Evolutionary conservation across 1,140 invertebrate species (phyloP), one percentile per base, ranked within the genome.

Genomic region (Sarcophaga bullata): DNA sequence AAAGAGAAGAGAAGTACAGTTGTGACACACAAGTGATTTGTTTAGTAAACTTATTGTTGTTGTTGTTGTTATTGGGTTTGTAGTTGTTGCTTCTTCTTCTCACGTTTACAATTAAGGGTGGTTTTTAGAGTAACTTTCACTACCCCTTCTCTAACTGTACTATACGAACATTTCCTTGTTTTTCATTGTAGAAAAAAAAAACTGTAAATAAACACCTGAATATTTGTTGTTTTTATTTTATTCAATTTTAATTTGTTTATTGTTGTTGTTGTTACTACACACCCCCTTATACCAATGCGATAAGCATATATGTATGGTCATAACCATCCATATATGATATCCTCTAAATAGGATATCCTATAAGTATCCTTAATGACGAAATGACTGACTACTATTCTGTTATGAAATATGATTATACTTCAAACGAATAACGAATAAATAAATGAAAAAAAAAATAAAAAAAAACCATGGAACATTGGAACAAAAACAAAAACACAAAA

Each of bases 141-240:
- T 11, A 37, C 48, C 75, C 73, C 9, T 46, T 47, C 73, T 17
- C 13, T 49, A 8, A 0, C 8, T 47, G 6, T 76, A 1, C n/a
- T n/a, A 48, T 48, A 9, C 17, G 13, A 11, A 37, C n/a, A 48
- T 52, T 52, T 17, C 8, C 50, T 78, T 17, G 48, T 76, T 37
- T 46, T 73, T 73, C 46, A 73, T 73, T 19, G 9, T 37, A 37
- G 25, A 37, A 37, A 37, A 13, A 25, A 78, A 52, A 78, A 78
- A 78, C 25, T 78, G 75, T 78, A 78, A 78, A 78, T 78, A 78
- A 78, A 78, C 75, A 78, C 75, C 75, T 78, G 75, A 78, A 78
- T 78, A 19, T 19, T 78, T 19, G 48, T 76, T 76, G 73, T 76
- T 49, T 76, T 68, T 68, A 68, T 19, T 68, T 68, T 62, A 37